Base-by-base conservation (phyloP, 2,113 vertebrate genomes). In the Alaudala cheleensis region DNA sequence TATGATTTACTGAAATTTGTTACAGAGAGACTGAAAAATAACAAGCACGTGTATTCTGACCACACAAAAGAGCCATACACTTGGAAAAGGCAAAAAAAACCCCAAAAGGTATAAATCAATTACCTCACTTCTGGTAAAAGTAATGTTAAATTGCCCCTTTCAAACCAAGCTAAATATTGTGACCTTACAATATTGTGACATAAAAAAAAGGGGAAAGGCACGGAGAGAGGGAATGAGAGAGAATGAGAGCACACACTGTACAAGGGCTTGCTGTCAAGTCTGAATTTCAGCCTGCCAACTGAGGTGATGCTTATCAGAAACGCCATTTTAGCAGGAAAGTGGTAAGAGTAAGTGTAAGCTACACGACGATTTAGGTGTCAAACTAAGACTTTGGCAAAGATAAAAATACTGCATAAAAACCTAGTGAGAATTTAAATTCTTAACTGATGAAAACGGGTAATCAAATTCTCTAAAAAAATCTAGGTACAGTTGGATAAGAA, bases 261-360 rank as follows among this genome's bases (percentile, higher is more conserved):
- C 56, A 90, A 88, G 70, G 66, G 15, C 62, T 95, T 94, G 39
- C 78, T 91, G 88, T 95, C 82, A 95, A 92, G 42, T 77, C 87
- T 95, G 85, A 94, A 83, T 92, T 95, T 95, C 73, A 95, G 89
- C 24, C 74, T 95, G 92, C 90, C 94, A 96, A 7, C 34, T 90
- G 94, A 93, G 91, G 84, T 90, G 78, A 95, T 95, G 87, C 84
- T 92, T 88, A 97, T 92, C 85, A 95, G 76, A 96, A 94, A 95
- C 86, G 62, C 81, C 92, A 95, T 94, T 95, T 90, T 91, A 92
- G 67, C 74, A 83, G 62, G 57, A 88, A 97, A 84, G 87, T 94
- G 92, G 83, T 81, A 95, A 95, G 86, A 87, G n/a, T 89, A 92
- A 95, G 95, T 93, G 87, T 66, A 94, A 97, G 79, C 47, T 90